Base-by-base conservation (phyloP, 2,113 vertebrate species). In the Gallinago paraguaiae region DNA sequence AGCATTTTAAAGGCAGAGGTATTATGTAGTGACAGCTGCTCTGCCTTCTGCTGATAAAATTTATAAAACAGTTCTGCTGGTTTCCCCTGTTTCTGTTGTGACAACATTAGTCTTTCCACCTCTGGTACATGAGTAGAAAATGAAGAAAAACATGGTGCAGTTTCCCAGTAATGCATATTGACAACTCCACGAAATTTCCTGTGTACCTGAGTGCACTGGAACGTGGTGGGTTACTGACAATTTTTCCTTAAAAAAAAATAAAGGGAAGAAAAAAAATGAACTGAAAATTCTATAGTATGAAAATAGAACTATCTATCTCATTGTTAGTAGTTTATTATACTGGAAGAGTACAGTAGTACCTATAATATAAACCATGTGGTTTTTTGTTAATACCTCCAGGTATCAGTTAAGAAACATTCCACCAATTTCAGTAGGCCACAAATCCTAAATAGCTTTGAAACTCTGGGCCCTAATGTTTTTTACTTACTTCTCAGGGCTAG, bases 1-100 rank as follows among this genome's bases (percentile, higher is more conserved):
- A 86, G 84, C 46, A 51, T 80, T 95, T 97, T n/a, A 94, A 92
- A 92, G 13, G 33, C 65, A 93, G 41, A 63, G 23, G 35, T 95
- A 14, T 85, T 94, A 81, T 11, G 0, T 20, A 93, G 48, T 70
- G 7, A 6, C 54, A 95, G 65, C 70, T 69, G 53, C 53, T 86
- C 57, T 94, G 25, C 50, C 48, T 92, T 92, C 59, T 82, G 68
- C n/a, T 94, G 70, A 92, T 82, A 84, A 45, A 59, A 89, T 86
- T 92, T 95, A 92, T 69, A 77, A 90, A 96, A 78, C 23, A 67
- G 22, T 56, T 84, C 9, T 59, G 13, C 68, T 22, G 51, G 3
- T 35, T 90, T 93, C 67, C 45, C 82, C 20, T 93, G 9, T 89
- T 79, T 88, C 86, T 85, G 7, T 79, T 96, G 56, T 92, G 80